phyloP scores from a whole-genome alignment of 2,113 vertebrate genomes.

The Mustelus asterias region DNA sequence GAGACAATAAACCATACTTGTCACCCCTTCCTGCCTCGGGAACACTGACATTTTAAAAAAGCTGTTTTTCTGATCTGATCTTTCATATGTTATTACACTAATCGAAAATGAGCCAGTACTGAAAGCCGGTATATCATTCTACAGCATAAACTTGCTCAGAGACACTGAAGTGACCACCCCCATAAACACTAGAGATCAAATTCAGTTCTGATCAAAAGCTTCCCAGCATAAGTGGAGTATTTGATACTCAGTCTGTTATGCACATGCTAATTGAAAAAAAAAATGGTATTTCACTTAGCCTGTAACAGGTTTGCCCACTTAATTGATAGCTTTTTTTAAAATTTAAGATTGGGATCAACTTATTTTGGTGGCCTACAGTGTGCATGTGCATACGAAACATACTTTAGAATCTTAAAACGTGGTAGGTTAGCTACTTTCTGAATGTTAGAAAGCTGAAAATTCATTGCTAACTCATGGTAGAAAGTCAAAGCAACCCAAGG shows the following conservation, averaged over 20 bases:
- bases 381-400: not conserved
- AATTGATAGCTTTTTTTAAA: not conserved
- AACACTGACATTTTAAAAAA: not conserved
- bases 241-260: not conserved
- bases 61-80: not conserved
- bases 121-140: not conserved
- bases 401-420: not conserved
- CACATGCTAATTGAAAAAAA: not conserved
- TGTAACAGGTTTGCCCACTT: not conserved
- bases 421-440: not conserved
- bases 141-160: not conserved
- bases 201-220: not conserved
- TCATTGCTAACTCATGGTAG: not conserved
- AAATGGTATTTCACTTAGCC: not conserved
- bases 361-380: not conserved
- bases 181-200: constrained; percentile 12
- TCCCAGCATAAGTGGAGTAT: constrained; percentile 12
- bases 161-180: not conserved
- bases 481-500: not conserved
- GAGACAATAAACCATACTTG: not conserved
- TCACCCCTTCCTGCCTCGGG: not conserved
- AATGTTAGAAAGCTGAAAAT: not conserved
- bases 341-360: not conserved
- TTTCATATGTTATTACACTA: not conserved
- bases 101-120: not conserved